Evolutionary conservation across 1,140 invertebrate species (phyloP).

Genomic region (Rhyzopertha dominica): DNA sequence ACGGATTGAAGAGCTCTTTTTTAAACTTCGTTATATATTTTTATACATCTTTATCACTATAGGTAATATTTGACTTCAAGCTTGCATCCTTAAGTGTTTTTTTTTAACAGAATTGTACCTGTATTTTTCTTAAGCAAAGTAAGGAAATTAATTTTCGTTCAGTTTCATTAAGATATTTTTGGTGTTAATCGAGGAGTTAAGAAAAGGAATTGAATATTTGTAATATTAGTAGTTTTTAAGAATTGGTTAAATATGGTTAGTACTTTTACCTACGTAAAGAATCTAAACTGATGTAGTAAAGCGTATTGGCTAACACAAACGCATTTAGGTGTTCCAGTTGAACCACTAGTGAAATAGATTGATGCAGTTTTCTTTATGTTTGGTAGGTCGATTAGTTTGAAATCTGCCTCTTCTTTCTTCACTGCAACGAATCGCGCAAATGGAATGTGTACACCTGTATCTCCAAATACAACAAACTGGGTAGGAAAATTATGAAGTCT

Average conservation of each 20-base stretch:
- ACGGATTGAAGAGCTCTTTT: no score
- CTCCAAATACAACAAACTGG: slow-evolving; percentile 14
- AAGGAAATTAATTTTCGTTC: slow-evolving; percentile 27
- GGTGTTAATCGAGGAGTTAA: not conserved
- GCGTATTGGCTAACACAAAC: slow-evolving; percentile 69
- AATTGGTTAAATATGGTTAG: not conserved
- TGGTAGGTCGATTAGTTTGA: slow-evolving; percentile 14
- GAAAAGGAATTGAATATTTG: not conserved
- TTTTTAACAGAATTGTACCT: no score
- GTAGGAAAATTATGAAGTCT: not conserved
- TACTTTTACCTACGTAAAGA: not conserved
- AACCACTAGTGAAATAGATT: slow-evolving; percentile 60
- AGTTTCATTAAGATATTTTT: not conserved
- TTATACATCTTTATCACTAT: no score
- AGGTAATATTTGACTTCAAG: no score
- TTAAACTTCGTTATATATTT: no score
- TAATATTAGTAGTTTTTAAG: not conserved
- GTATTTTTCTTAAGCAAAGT: no score
- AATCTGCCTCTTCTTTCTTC: not conserved
- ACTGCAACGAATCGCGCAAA: slow-evolving; percentile 10
- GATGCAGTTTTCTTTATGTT: slow-evolving; percentile 31
- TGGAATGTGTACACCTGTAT: not conserved
- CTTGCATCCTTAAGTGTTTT: no score
- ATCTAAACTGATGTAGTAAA: not conserved
- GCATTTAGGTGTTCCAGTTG: slow-evolving; percentile 72